Base-by-base conservation (phyloP, 2,113 vertebrate species). In the Todiramphus chloris region DNA sequence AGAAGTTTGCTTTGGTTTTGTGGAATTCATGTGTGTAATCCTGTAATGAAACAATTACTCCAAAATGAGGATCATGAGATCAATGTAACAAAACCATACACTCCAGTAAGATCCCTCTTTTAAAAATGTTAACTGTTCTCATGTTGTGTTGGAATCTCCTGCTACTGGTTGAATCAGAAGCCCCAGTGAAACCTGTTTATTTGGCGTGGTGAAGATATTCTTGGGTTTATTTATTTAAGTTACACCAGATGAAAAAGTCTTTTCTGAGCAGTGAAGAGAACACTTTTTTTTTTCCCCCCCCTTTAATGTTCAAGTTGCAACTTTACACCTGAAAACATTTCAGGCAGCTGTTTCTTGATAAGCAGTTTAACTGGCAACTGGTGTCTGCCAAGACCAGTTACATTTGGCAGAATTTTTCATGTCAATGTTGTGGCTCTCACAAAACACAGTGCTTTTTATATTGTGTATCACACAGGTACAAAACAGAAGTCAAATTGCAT, bases 21-120 rank as follows among this genome's bases (percentile, higher is more conserved):
- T 99, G 99, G 95, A 99, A 99, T 97, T 99, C 99, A 1, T 99
- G 99, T 10, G 99, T 99, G 96, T 99, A 99, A 97, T 99, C 99
- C 99, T 99, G 97, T 3, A 94, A 97, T 33, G 69, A 90, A 97
- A 90, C 72, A 97, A 86, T 44, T 27, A 67, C 37, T 69, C 70
- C 72, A 94, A 85, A 63, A 72, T 78, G 14, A 77, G 82, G 19
- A 25, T 30, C 16, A 3, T 1, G 27, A 83, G 64, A 72, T 44
- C 63, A 66, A 2, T 15, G 77, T 33, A 77, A 55, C 48, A 64
- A 15, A 14, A 48, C 51, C 64, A 16, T 0, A 18, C 4, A 19
- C n/a, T 48, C 50, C 39, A 20, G 39, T 33, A 76, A 86, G 69
- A 60, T 17, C 5, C 72, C 50, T 16, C 82, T 94, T 75, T 91